Evolutionary conservation across 2,113 vertebrate species (phyloP), one percentile per base, ranked within the genome.

Genomic region (Atherinomorus stipes): DNA sequence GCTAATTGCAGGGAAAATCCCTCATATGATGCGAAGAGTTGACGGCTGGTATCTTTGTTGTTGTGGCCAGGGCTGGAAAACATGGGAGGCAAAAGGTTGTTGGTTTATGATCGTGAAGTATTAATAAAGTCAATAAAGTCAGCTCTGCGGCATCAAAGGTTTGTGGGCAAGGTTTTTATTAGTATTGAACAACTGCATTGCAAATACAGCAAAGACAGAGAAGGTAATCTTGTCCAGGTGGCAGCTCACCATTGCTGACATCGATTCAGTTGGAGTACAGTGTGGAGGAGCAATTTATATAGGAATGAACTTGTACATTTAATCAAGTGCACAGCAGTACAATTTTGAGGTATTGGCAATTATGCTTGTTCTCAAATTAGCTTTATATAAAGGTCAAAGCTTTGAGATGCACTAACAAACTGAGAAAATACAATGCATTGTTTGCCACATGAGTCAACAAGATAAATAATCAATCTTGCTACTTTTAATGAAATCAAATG

Each of bases 81-180:
- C 2, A 44, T 52, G 44, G 49, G 70, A 78, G 74, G 21, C 57
- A 57, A 4, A 51, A 52, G 56, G 49, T 62, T 62, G 78, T 68
- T 76, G 70, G 80, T 78, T 44, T 16, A 16, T 13, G 15, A 16
- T 44, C 57, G 52, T 44, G 62, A 58, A 45, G 34, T 11, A 9
- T 45, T 64, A 19, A 60, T 45, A 4, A 13, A 31, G 49, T 4
- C 3, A 37, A 49, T 64, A 44, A 10, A 51, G 10, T 1, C 38
- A 11, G 2, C 38, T 40, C 2, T 40, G 38, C 38, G 10, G 38
- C 10, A 2, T 28, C 28, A 28, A 28, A 28, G 3, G 2, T 2
- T 23, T 54, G n/a, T 0, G 1, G 15, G 16, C 38, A 11, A 9
- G 66, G 44, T 45, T 9, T 71, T 16, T 51, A 7, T 19, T 62